These are phyloP conservation scores for Dioctria linearis DNA, from an alignment of 2,888 invertebrate species.

Conservation along the genomic window DNA sequence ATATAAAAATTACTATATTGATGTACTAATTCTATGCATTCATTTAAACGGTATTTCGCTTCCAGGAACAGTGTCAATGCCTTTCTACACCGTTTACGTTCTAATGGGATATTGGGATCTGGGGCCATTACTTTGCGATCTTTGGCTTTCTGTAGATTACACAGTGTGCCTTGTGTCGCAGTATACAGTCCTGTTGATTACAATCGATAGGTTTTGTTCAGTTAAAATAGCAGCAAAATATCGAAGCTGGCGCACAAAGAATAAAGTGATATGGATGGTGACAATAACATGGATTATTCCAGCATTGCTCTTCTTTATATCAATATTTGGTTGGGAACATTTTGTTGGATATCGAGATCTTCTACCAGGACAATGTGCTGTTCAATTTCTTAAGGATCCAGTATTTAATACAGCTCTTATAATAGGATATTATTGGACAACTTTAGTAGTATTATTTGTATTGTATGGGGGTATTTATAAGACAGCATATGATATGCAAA, in stretches of 20 bases:
- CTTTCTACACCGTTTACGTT: slow-evolving; percentile 98
- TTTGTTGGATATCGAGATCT: slow-evolving; percentile 94
- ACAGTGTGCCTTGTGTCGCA: slow-evolving; percentile 99
- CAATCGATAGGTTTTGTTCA: slow-evolving; percentile 98
- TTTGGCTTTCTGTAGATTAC: slow-evolving; percentile 99
- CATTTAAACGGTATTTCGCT: slow-evolving; percentile 57
- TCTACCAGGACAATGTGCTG: slow-evolving; percentile 90
- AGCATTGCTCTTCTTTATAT: slow-evolving; percentile 94
- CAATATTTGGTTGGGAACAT: slow-evolving; percentile 99
- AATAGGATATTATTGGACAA: slow-evolving; percentile 98
- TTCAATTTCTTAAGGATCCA: slow-evolving; percentile 97
- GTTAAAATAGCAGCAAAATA: slow-evolving; percentile 99
- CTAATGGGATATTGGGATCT: slow-evolving; percentile 97
- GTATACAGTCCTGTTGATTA: slow-evolving; percentile 98
- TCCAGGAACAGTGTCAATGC: slow-evolving; percentile 96
- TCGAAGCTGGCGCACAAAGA: slow-evolving; percentile 96
- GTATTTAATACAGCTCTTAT: slow-evolving; percentile 97
- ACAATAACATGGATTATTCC: slow-evolving; percentile 98
- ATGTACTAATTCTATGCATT: neutral
- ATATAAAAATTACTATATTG: neutral
- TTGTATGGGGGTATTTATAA: slow-evolving; percentile 98
- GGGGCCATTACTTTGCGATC: slow-evolving; percentile 94
- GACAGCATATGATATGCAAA: slow-evolving; percentile 97
- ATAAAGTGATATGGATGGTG: slow-evolving; percentile 95
- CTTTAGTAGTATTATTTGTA: slow-evolving; percentile 93